Evolutionary conservation across 2,797 vertebrate genomes (phyloP).

Genomic region (Oreortyx pictus): DNA sequence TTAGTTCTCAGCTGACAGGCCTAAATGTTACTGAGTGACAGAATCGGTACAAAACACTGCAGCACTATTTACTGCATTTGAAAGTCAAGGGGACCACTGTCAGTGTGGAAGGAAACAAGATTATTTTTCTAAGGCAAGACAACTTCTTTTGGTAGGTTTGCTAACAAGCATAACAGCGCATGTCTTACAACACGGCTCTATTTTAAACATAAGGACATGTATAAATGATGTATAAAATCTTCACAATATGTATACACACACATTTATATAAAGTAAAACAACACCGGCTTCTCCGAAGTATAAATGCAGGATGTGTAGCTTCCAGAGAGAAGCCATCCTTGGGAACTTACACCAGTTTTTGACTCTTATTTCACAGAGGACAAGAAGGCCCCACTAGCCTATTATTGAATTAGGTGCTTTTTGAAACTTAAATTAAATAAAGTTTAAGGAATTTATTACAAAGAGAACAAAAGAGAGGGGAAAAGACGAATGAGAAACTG

Average conservation of each 20-base stretch:
- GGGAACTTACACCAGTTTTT: neutral
- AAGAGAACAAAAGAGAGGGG: conserved; percentile 62
- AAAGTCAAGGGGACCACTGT: neutral
- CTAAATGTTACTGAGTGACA: conserved; percentile 60
- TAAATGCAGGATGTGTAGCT: neutral
- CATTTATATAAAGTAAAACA: neutral
- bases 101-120: neutral
- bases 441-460: conserved; percentile 67
- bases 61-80: neutral
- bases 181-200: neutral
- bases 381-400: neutral
- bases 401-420: conserved; percentile 63
- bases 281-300: neutral
- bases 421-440: conserved; percentile 73
- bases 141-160: neutral
- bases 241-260: neutral
- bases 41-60: neutral
- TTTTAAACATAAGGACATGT: neutral
- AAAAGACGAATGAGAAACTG: conserved; percentile 66
- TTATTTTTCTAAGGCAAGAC: neutral
- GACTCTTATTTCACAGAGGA: neutral
- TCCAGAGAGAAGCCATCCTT: neutral
- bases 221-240: neutral
- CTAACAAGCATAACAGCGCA: neutral
- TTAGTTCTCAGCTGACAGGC: neutral